Evolutionary conservation across 2,113 vertebrate genomes (phyloP), one percentile per base, ranked within the genome.

Genomic region (Benitochromis conjunctus): DNA sequence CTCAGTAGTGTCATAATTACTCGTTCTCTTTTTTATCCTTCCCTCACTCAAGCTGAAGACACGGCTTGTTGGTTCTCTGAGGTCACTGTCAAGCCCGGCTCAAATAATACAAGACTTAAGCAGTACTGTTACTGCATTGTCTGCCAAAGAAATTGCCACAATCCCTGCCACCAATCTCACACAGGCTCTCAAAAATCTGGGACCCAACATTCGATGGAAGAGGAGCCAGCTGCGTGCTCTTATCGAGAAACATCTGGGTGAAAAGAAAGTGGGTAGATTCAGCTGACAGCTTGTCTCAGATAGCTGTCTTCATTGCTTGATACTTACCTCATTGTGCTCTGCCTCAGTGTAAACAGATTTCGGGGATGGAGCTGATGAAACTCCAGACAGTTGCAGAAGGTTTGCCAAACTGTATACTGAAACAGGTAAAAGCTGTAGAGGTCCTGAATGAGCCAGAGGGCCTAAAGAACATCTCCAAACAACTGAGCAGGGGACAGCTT

Each of bases 401-500:
- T 24, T 86, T 96, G 48, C 87, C 92, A 6, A 91, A 6, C 18
- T 88, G 90, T 16, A 7, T 90, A 1, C 81, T 96, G 6, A 93
- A 81, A 69, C 82, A 51, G 2, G 2, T 95, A 8, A 91, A 87
- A 8, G 8, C 80, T 29, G 3, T 19, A 56, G 86, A 87, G 6
- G 56, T 94, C 56, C 89, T 95, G 62, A 34, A 78, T 7, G 81
- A 90, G 21, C 74, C 18, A 13, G 81, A 93, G 31, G 54, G 34
- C 18, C 87, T 96, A 84, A 84, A 62, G 81, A 90, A 66, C 48
- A 86, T 96, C 36, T 81, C 85, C 58, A 58, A 64, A 62, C 29
- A 16, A 21, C 86, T 95, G 92, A 95, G 62, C 9, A 88, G 76
- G 19, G 89, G 93, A 12, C 95, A 97, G 84, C 81, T 80, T 78